Evolutionary conservation across 2,113 vertebrate species (phyloP), one percentile per base, ranked within the genome.

Genomic region (Cheirogaleus medius): DNA sequence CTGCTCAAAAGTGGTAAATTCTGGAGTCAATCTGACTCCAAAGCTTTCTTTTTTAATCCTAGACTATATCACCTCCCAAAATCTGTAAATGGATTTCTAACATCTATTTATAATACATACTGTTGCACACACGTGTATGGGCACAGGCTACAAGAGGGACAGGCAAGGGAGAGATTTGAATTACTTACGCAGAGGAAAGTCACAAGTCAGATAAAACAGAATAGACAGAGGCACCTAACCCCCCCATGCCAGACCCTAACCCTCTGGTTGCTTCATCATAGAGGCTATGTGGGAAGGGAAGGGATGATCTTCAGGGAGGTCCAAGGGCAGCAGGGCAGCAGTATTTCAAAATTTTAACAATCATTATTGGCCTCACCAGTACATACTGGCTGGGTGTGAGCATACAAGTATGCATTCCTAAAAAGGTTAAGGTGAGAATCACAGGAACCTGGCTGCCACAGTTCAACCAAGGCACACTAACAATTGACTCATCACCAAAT

Each of bases 391-490:
- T 90, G 54, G 2, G 44, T 47, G 39, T 58, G 83, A 81, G 37
- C 39, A 73, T 1, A 71, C 37, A 80, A 56, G n/a, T 42, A 34
- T 21, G 20, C 54, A 39, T 37, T 21, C 63, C 63, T 88, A 60
- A 25, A 54, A 89, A 89, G 10, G 32, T 66, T 66, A 91, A 95
- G 68, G 92, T 29, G 47, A 87, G 73, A 88, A 77, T 83, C 87
- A 29, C 54, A 84, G 54, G 73, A 74, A 93, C 39, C 56, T 49
- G 25, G 39, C 74, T 86, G 91, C 17, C 47, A 49, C 12, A 18
- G 23, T 91, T 49, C 29, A 21, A 42, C 56, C 54, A 44, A 80
- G 58, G n/a, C 68, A 14, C 52, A n/a, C 37, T n/a, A 32, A 32
- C 3, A 87, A 92, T 5, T 3, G 5, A 32, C 69, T 68, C 49